Conservation (phyloP, 2,113 vertebrate genomes). For the Podiceps cristatus region DNA sequence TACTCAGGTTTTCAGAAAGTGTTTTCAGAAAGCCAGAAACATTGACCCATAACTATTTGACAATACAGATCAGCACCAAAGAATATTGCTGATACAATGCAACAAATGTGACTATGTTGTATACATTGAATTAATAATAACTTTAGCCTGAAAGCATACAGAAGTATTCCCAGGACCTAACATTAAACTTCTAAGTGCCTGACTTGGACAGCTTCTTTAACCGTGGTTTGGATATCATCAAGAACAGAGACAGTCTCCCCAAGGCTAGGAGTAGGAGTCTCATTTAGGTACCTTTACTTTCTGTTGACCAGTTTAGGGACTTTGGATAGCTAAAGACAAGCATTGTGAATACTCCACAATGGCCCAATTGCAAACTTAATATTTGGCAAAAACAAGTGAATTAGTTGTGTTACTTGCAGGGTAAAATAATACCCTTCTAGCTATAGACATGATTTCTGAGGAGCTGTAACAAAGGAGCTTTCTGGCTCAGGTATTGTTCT, state of each 20-base stretch:
- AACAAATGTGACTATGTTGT: background rate
- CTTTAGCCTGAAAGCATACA: background rate
- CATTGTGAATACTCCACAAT: background rate
- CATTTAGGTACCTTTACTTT: background rate
- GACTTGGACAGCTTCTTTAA: background rate
- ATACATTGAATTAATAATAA: background rate
- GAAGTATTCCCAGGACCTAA: background rate
- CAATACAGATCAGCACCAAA: background rate
- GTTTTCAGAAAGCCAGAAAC: background rate
- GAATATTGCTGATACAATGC: background rate
- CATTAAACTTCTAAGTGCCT: background rate
- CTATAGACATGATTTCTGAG: background rate
- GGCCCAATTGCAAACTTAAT: background rate
- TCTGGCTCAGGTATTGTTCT: background rate
- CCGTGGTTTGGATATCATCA: background rate
- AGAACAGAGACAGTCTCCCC: background rate
- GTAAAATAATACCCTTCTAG: background rate
- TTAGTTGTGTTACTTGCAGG: background rate
- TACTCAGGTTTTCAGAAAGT: background rate
- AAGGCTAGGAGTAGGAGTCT: background rate
- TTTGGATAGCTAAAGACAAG: background rate
- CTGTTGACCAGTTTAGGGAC: background rate
- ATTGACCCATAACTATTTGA: background rate
- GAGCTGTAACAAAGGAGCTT: background rate
- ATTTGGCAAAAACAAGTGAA: background rate